Evolutionary conservation across 2,888 invertebrate species (phyloP).

Genomic region (Rugalucina vietnamica): DNA sequence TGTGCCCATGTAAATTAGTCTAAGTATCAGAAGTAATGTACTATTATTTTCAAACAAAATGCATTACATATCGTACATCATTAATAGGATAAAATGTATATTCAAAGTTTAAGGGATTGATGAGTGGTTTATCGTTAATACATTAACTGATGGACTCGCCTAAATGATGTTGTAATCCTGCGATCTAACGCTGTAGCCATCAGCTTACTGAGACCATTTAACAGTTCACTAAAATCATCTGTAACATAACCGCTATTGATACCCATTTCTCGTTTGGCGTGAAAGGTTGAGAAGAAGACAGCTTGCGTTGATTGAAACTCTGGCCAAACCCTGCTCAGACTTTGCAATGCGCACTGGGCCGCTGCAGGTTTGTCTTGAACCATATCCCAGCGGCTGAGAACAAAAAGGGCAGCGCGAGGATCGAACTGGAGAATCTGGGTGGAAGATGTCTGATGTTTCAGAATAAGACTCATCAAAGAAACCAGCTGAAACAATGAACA

Average conservation of each 20-base stretch:
- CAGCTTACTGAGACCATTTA: constrained; percentile 71
- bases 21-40: no score
- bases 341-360: constrained; percentile 62
- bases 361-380: constrained; percentile 68
- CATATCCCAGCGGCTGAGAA: constrained; percentile 80
- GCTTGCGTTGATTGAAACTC: constrained; percentile 66
- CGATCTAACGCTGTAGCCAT: constrained; percentile 66
- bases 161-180: constrained; percentile 70
- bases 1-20: no score
- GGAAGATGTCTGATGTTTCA: constrained; percentile 64
- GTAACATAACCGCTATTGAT: constrained; percentile 70
- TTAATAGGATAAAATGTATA: no score
- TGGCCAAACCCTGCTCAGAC: constrained; percentile 71
- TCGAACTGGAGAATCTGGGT: constrained; percentile 65
- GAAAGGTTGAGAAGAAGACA: constrained; percentile 69
- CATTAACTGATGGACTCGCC: no score
- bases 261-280: constrained; percentile 57
- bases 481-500: constrained; percentile 72
- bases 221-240: constrained; percentile 65
- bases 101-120: no score
- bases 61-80: no score
- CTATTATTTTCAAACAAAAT: no score
- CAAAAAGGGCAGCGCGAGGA: constrained; percentile 77
- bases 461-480: constrained; percentile 70
- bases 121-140: no score